Conservation (phyloP, 53 echinoderm and acorn worm species). For the Patiria pectinifera region DNA sequence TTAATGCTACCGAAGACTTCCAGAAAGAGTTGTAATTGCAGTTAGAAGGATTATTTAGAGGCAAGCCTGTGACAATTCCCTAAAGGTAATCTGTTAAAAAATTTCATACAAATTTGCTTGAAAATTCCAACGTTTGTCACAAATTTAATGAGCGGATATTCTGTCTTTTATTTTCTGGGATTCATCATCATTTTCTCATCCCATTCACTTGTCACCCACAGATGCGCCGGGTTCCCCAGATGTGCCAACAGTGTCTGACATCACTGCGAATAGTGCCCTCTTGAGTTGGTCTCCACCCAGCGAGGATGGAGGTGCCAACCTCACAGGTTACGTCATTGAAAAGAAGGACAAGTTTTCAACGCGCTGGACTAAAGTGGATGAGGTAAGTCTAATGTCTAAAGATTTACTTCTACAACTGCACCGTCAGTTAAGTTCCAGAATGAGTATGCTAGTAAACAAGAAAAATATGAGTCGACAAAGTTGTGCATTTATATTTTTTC, state of each 20-base stretch:
- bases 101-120: no score
- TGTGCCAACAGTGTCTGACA: constrained; percentile 67
- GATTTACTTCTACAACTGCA: not conserved
- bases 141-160: not conserved
- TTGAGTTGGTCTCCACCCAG: constrained; percentile 74
- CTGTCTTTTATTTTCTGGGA: not conserved
- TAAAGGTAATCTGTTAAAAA: no score
- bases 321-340: constrained; percentile 81
- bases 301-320: constrained; percentile 70
- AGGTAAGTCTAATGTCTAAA: constrained; percentile 31
- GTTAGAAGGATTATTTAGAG: no score
- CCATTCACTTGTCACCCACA: not conserved
- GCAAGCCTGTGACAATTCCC: no score
- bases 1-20: no score
- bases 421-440: no score
- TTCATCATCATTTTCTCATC: not conserved
- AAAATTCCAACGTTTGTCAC: no score
- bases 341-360: constrained; percentile 74
- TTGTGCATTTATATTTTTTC: no score
- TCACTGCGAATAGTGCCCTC: constrained; percentile 65
- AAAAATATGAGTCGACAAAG: no score
- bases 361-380: constrained; percentile 72
- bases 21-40: no score
- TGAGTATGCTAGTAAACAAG: no score
- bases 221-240: constrained; percentile 81